These are phyloP conservation scores for Arrhopalites spinosus DNA, from an alignment of 2,888 invertebrate genomes.

Conservation along the genomic window DNA sequence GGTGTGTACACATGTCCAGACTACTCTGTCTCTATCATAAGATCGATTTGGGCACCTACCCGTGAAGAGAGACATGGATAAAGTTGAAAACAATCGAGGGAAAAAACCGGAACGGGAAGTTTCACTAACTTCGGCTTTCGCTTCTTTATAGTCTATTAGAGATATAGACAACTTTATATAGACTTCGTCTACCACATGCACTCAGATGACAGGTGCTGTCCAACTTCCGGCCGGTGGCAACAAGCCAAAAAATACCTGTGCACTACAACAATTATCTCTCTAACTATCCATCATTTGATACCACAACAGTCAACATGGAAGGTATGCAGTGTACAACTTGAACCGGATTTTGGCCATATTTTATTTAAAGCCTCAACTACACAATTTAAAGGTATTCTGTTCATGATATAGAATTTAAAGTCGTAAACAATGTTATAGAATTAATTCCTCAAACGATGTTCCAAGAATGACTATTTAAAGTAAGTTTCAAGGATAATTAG, in stretches of 20 bases:
- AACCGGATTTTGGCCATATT: neutral
- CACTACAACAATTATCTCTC: constrained; percentile 25
- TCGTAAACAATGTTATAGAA: too few relatives aligned
- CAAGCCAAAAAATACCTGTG: constrained; percentile 39
- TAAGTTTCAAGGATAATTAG: too few relatives aligned
- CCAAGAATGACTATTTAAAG: too few relatives aligned
- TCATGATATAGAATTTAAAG: too few relatives aligned
- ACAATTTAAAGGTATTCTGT: too few relatives aligned
- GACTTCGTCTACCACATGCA: constrained; percentile 43
- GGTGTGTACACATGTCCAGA: neutral
- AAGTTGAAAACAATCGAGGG: constrained; percentile 28
- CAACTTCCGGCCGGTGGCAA: constrained; percentile 36
- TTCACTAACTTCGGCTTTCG: too few relatives aligned
- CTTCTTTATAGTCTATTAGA: too few relatives aligned
- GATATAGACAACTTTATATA: too few relatives aligned
- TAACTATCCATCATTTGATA: constrained; percentile 21
- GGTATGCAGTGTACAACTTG: neutral
- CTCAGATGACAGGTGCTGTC: constrained; percentile 42
- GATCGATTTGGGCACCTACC: constrained; percentile 41
- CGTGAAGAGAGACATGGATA: constrained; percentile 35
- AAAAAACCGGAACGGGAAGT: constrained; percentile 48
- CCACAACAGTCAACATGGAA: neutral
- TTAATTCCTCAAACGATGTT: too few relatives aligned
- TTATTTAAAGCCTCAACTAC: too few relatives aligned
- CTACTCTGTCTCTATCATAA: neutral